phyloP scores from a whole-genome alignment of 2,888 invertebrate genomes.

The Ornithoptera priamus region DNA sequence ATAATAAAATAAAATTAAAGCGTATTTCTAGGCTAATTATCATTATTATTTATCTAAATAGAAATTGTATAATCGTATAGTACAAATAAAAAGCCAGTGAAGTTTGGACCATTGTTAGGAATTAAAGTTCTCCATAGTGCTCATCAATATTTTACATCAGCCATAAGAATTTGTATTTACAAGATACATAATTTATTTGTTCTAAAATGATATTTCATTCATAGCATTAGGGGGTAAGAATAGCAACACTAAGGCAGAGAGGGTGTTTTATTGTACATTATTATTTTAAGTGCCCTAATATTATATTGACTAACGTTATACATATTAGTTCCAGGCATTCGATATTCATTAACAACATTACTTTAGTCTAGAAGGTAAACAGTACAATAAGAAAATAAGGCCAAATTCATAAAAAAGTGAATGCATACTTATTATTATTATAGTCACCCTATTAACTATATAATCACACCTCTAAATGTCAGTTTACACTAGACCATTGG shows the following conservation, averaged over 20 bases:
- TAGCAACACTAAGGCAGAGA: slow-evolving; percentile 78
- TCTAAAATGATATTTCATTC: slow-evolving; percentile 64
- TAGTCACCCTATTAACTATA: slow-evolving; percentile 52
- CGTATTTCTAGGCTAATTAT: slow-evolving; percentile 68
- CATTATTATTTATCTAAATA: slow-evolving; percentile 66
- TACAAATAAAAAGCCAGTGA: slow-evolving; percentile 79
- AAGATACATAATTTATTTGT: slow-evolving; percentile 62
- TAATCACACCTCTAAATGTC: slow-evolving; percentile 60
- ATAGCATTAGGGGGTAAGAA: slow-evolving; percentile 68
- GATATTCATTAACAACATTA: slow-evolving; percentile 41
- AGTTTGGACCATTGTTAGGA: slow-evolving; percentile 80
- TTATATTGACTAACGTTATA: slow-evolving; percentile 53
- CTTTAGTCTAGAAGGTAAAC: slow-evolving; percentile 51
- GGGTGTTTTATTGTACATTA: slow-evolving; percentile 77
- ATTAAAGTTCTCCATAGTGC: slow-evolving; percentile 76
- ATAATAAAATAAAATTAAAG: slow-evolving; percentile 76
- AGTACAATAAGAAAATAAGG: slow-evolving; percentile 53
- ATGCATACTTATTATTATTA: slow-evolving; percentile 46
- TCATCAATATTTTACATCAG: slow-evolving; percentile 68
- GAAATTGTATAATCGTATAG: slow-evolving; percentile 76
- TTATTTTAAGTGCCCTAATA: slow-evolving; percentile 63
- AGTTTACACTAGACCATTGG: slow-evolving; percentile 67
- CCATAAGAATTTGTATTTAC: slow-evolving; percentile 73
- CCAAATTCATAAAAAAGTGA: slow-evolving; percentile 50
- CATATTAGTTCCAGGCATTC: slow-evolving; percentile 45